These are phyloP conservation scores for Gnathochromis pfefferi DNA, from an alignment of 2,113 vertebrate species.

Conservation along the genomic window DNA sequence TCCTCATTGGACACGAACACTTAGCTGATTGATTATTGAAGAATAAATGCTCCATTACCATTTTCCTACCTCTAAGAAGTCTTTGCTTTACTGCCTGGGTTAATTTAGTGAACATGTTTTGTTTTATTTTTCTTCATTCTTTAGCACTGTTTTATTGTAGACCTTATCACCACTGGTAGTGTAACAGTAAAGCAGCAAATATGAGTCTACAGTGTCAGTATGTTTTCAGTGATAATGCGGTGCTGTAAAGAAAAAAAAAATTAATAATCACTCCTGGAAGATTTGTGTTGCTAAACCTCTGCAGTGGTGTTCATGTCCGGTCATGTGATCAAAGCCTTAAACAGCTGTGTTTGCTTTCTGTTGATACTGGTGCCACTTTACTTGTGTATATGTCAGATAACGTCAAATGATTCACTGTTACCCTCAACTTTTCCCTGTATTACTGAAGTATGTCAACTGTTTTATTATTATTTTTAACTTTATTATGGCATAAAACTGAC, in stretches of 20 bases:
- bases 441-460: background rate
- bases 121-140: background rate
- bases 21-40: background rate
- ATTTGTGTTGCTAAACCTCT: conserved; percentile 12
- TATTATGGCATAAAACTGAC: background rate
- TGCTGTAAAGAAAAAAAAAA: background rate
- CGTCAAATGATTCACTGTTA: background rate
- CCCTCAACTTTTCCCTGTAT: background rate
- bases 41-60: background rate
- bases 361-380: conserved; percentile 11
- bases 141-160: background rate
- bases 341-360: conserved; percentile 14
- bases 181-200: background rate
- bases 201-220: background rate
- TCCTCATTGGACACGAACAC: background rate
- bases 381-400: conserved; percentile 10
- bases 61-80: conserved; percentile 49
- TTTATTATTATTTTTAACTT: background rate
- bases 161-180: background rate
- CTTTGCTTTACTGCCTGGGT: conserved; percentile 16
- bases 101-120: background rate
- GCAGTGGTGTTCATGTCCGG: conserved; percentile 7
- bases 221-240: background rate
- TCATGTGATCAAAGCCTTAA: conserved; percentile 40
- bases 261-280: background rate